Percentiles rank a stretch among this genome's conserved stretches.
Conservation (phyloP, 1,140 invertebrate species). For the Drosophila cardini region DNA sequence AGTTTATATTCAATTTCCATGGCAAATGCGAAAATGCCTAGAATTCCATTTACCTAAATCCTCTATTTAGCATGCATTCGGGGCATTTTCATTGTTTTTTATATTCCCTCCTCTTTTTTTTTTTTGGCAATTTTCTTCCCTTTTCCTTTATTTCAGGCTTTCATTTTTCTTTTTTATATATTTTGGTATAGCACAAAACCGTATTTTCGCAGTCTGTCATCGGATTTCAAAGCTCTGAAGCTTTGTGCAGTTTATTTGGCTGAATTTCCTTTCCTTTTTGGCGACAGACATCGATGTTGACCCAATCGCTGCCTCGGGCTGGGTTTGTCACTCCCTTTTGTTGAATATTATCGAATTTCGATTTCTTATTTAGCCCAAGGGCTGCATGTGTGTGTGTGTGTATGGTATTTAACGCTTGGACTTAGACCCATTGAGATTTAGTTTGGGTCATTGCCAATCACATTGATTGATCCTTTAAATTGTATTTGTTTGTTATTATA, state of each 20-base stretch:
- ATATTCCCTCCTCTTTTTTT: constrained; percentile 17
- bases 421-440: constrained; percentile 34
- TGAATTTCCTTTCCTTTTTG: constrained; percentile 55
- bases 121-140: constrained; percentile 40
- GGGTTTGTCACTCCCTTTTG: constrained; percentile 51
- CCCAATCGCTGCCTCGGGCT: constrained; percentile 67
- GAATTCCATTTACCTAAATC: constrained; percentile 83
- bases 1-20: constrained; percentile 79
- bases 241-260: constrained; percentile 70
- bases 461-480: not conserved
- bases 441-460: not conserved
- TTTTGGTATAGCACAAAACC: constrained; percentile 19
- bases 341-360: constrained; percentile 77
- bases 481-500: constrained; percentile 14
- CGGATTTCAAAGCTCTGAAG: constrained; percentile 71
- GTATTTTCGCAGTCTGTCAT: constrained; percentile 55
- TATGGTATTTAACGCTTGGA: constrained; percentile 10
- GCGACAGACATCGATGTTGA: constrained; percentile 47
- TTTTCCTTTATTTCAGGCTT: not conserved
- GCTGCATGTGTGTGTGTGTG: constrained; percentile 1
- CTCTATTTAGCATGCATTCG: constrained; percentile 82
- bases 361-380: constrained; percentile 62
- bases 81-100: constrained; percentile 83
- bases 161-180: constrained; percentile 48
- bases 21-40: constrained; percentile 80